Evolutionary conservation across 2,113 vertebrate species (phyloP), one percentile per base, ranked within the genome.

Genomic region (Turnix velox): DNA sequence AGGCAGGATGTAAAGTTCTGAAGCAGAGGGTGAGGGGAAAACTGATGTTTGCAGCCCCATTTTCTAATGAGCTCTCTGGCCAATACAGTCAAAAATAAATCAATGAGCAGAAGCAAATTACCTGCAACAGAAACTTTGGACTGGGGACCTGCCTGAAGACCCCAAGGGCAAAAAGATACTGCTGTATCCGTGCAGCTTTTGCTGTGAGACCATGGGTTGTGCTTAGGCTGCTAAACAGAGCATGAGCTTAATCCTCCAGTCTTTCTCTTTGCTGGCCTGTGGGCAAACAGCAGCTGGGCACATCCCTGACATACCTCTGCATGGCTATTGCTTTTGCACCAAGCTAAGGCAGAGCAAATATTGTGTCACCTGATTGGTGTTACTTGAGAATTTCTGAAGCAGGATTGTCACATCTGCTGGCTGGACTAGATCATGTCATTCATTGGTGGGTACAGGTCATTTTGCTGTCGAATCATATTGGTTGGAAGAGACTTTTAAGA

Each of bases 251-350:
- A 63, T 15, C 45, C 40, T 42, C 20, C 42, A 30, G 14, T 33
- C 22, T 63, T 52, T 16, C 43, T 54, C 14, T 3, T 4, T 4
- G 8, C 49, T 4, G 49, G 54, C 27, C 49, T 35, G n/a, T n/a
- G 19, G 76, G 18, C 67, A 68, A 35, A 1, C 9, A 43, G 52
- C 45, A 31, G 6, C 3, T 7, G 37, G 52, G 67, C 62, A 63
- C 9, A 18, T 8, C 4, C 0, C 10, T n/a, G 35, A 7, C 3
- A 2, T 2, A 8, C 35, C 35, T 24, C 49, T 24, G 49, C 35
- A 6, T 55, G 43, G 24, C 69, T 8, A 0, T 15, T 1, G 15
- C 75, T 67, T 14, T 11, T 42, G 12, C 2, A 23, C 4, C 1
- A 10, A n/a, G 40, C 46, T 61, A 45, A 8, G 58, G 35, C 24